These are phyloP conservation scores for Neopipo cinnamomea DNA, from an alignment of 2,113 vertebrate species.

Conservation along the genomic window DNA sequence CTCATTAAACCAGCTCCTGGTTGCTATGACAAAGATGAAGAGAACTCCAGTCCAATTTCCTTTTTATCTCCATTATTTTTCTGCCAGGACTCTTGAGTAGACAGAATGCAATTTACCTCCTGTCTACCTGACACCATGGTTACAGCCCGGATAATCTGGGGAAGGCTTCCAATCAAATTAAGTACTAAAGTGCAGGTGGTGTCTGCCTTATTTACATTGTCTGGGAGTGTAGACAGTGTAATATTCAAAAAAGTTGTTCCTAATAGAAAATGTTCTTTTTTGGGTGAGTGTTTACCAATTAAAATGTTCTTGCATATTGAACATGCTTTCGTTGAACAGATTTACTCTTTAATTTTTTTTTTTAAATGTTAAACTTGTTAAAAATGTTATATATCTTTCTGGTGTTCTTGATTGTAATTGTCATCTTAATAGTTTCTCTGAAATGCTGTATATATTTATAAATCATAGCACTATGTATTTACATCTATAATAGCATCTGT, in stretches of 20 bases:
- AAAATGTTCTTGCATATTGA: neutral
- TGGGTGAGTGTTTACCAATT: neutral
- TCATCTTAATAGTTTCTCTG: neutral
- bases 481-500: neutral
- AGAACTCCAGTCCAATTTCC: conserved; percentile 54
- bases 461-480: neutral
- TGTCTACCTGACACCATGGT: conserved; percentile 66
- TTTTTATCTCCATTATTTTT: conserved; percentile 58
- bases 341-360: neutral
- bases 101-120: conserved; percentile 53
- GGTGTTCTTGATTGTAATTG: neutral
- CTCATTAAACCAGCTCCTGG: conserved; percentile 60
- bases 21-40: conserved; percentile 65
- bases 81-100: conserved; percentile 48
- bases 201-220: conserved; percentile 53
- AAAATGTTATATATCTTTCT: neutral
- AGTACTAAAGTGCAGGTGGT: conserved; percentile 37
- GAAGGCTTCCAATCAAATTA: conserved; percentile 35
- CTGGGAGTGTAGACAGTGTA: conserved; percentile 27
- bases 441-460: neutral
- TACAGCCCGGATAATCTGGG: conserved; percentile 45
- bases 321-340: neutral
- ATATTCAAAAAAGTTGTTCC: conserved; percentile 14
- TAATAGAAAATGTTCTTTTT: neutral
- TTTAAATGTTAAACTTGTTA: neutral